Base-by-base conservation (phyloP, 1,140 invertebrate species). In the Polypedilum pembai region DNA sequence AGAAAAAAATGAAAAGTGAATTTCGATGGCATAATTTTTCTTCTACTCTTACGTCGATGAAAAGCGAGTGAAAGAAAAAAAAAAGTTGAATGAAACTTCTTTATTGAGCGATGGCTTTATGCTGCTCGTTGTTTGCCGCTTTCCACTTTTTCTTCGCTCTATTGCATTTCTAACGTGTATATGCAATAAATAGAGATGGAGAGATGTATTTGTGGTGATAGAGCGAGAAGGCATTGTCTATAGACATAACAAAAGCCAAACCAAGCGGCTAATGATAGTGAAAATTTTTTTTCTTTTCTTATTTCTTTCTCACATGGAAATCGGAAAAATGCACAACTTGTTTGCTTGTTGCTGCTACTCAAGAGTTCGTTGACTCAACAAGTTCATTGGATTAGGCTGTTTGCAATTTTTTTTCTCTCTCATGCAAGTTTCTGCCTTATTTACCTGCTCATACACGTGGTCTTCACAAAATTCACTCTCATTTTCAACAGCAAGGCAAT, bases 231-330 rank as follows among this genome's bases (percentile, higher is more conserved):
- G 24, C 24, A 33, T 33, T 33, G 24, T 33, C 24, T 33, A 33
- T 33, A 33, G 24, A 33, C 24, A 33, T 33, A 56, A 56, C 45
- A 56, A 56, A 17, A 56, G 24, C 24, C 24, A 33, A 33, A 15
- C 7, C 8, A 20, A 69, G 65, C 65, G 65, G 65, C 65, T 69
- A 69, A 69, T 69, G 65, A 69, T 69, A 69, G 65, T 69, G 65
- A 69, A 69, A 69, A 20, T 69, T 69, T 69, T 69, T 17, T 17
- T 15, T 17, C n/a, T 56, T 56, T 56, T 17, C 45, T 17, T 56
- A 33, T 33, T 33, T 33, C 24, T 33, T 33, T 56, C 45, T 56
- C 45, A 56, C 45, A 56, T 56, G 45, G 45, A 56, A 56, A 56
- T 56, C 45, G 45, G 45, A 56, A 56, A 56, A 56, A 56, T 56